Base-by-base conservation (phyloP, 2,113 vertebrate genomes). In the Stigmatopora argus region DNA sequence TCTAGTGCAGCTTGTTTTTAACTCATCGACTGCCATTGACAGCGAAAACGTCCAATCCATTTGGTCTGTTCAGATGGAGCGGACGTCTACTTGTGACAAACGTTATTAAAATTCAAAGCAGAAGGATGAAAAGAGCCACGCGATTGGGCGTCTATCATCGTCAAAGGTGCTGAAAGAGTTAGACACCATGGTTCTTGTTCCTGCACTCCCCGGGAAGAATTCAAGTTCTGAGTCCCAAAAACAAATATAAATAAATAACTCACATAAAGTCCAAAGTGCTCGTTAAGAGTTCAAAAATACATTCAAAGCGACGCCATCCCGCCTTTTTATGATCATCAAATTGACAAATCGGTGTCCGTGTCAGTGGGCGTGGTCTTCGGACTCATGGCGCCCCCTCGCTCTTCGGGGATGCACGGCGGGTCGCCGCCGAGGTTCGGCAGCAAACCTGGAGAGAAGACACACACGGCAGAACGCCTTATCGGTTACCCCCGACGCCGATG, bases 341-440 rank as follows among this genome's bases (percentile, higher is more conserved):
- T 81, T 68, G 85, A 86, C 64, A 86, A 70, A 66, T 88, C 86
- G 0, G 84, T 83, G 81, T 86, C 86, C 46, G 84, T 86, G 80
- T 88, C 85, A 0, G 84, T 81, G 47, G 83, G 70, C 0, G 83
- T 78, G 55, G 75, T 87, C 80, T 86, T 86, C 2, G 62, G 80
- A 61, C 83, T 79, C 8, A 4, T 35, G 1, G 60, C 56, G 38
- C 61, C 58, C 17, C 64, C 75, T 62, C 80, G 57, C 67, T 85
- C 86, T 41, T 88, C 85, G 0, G 85, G 85, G 12, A 88, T 87
- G 71, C 80, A 75, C 62, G 72, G 75, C 0, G 86, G 65, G 57
- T 88, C 86, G 0, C 81, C 66, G 58, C 81, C 71, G n/a, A 80
- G 48, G n/a, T 72, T 5, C 0, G 72, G 62, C n/a, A 73, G 49